phyloP scores from a whole-genome alignment of 2,888 invertebrate genomes.

The Icerya purchasi region DNA sequence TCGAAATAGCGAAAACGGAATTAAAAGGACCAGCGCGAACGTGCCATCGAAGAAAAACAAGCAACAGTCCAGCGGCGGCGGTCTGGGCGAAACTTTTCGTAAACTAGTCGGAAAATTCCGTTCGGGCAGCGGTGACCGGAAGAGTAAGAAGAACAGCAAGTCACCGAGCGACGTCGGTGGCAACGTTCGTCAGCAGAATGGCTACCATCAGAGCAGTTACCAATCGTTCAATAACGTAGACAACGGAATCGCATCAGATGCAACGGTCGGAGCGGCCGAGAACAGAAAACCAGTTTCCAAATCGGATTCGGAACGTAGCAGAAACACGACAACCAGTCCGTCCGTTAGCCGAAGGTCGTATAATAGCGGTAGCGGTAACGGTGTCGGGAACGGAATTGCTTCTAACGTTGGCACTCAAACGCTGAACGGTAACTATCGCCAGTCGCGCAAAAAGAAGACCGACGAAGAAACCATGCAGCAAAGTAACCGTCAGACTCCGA shows the following conservation, averaged over 20 bases:
- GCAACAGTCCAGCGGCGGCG: slow-evolving; percentile 26
- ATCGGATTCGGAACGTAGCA: not conserved
- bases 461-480: not conserved
- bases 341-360: slow-evolving; percentile 27
- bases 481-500: slow-evolving; percentile 18
- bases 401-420: slow-evolving; percentile 14
- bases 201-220: slow-evolving; percentile 2
- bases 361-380: slow-evolving; percentile 24
- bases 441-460: slow-evolving; percentile 4
- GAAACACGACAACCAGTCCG: slow-evolving; percentile 33
- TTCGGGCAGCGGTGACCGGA: slow-evolving; percentile 45
- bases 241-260: slow-evolving; percentile 5
- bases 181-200: not conserved
- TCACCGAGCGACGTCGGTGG: not conserved
- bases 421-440: slow-evolving; percentile 14
- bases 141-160: slow-evolving; percentile 24
- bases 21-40: not conserved
- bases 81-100: slow-evolving; percentile 56
- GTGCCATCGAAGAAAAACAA: slow-evolving; percentile 22
- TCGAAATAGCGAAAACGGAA: not conserved
- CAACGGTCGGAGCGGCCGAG: slow-evolving; percentile 1
- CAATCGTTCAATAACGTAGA: slow-evolving; percentile 10
- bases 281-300: not conserved
- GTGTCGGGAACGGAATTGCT: slow-evolving; percentile 22
- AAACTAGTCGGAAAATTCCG: slow-evolving; percentile 65